Conservation (phyloP, 2,113 vertebrate genomes). For the Thomomys bottae region DNA sequence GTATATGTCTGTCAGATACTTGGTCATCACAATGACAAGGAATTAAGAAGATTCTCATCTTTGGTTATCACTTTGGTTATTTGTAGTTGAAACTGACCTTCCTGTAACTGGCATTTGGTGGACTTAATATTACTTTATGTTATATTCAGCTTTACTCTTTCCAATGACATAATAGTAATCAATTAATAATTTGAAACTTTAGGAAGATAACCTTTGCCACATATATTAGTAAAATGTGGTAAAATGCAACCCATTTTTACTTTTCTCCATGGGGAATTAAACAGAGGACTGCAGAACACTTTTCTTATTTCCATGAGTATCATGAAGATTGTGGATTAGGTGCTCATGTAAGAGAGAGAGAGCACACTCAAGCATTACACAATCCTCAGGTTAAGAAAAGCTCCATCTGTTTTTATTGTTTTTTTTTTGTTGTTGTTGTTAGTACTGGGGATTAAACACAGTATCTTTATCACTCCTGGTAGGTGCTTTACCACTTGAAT, state of each 20-base stretch:
- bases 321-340: not conserved
- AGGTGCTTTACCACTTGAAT: too few species aligned
- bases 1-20: not conserved
- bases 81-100: not conserved
- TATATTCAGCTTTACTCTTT: not conserved
- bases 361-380: not conserved
- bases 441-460: too few species aligned
- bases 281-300: not conserved
- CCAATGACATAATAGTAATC: not conserved
- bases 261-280: not conserved
- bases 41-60: constrained; percentile 1
- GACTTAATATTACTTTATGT: not conserved
- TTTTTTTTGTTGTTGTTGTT: too few species aligned
- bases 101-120: not conserved
- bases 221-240: not conserved
- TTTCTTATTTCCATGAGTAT: not conserved
- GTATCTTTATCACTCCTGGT: too few species aligned
- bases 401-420: too few species aligned
- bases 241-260: not conserved
- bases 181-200: not conserved
- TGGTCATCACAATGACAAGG: not conserved
- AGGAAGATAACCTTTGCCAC: not conserved
- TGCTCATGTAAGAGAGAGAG: not conserved
- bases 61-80: not conserved
- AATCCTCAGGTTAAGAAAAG: not conserved